Percentiles rank a stretch among this genome's conserved stretches.
Evolutionary conservation across 2,888 invertebrate species (phyloP).

Genomic region (Orthosia incerta): DNA sequence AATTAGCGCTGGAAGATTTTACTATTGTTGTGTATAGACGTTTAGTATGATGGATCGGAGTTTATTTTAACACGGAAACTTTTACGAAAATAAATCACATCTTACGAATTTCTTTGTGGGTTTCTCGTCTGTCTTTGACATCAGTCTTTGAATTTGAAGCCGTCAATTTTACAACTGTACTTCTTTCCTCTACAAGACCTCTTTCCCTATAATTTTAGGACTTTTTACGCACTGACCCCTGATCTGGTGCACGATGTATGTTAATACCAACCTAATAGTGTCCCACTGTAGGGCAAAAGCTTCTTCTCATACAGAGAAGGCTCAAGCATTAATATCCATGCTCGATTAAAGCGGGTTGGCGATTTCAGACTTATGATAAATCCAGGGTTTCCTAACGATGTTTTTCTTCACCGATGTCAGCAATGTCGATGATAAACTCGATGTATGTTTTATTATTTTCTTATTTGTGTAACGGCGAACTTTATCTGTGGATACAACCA

Average conservation of each 20-base stretch:
- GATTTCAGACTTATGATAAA: too few species aligned
- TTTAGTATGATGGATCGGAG: constrained; percentile 34
- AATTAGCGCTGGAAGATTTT: constrained; percentile 67
- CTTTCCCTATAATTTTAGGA: not conserved
- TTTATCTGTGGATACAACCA: not conserved
- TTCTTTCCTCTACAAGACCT: not conserved
- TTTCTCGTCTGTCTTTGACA: not conserved
- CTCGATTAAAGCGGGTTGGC: too few species aligned
- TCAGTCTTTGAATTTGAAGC: not conserved
- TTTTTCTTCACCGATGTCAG: too few species aligned
- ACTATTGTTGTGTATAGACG: constrained; percentile 52
- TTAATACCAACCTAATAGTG: too few species aligned
- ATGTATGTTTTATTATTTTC: not conserved
- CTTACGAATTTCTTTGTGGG: not conserved
- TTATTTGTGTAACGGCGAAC: not conserved
- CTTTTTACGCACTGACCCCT: too few species aligned
- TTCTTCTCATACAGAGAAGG: too few species aligned
- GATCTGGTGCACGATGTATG: not conserved
- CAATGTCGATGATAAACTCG: too few species aligned
- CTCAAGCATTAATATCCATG: too few species aligned
- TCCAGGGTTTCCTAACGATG: too few species aligned
- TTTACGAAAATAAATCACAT: not conserved
- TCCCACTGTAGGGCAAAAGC: too few species aligned
- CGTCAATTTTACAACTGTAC: not conserved
- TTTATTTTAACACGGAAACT: constrained; percentile 3